Evolutionary conservation across 1,140 invertebrate species (phyloP), one percentile per base, ranked within the genome.

Genomic region (Cyclargus thomasi): DNA sequence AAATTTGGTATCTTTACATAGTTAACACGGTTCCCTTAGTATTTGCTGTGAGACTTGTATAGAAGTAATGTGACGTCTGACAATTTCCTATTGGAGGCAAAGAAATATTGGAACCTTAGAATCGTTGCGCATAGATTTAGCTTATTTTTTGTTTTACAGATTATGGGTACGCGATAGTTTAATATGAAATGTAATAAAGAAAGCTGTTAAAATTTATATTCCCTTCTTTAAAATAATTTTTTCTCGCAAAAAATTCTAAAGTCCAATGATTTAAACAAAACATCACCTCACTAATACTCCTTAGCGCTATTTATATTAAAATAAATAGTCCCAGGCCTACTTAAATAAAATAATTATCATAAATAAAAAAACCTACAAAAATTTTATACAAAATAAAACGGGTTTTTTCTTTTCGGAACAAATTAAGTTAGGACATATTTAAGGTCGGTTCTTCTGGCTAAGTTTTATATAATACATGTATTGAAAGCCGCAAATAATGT

Each of bases 31-130:
- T 76, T 73, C 73, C 70, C 83, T 90, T 91, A 86, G 79, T 91
- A 91, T 91, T 91, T 91, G 90, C 91, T 91, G 90, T 91, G 90
- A 91, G 90, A 91, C 77, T 88, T n/a, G 80, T 79, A 47, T 47
- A 11, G 79, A 74, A 80, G 81, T 77, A 74, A 63, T 75, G 74
- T 82, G 85, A 82, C 81, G 81, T 82, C 79, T 35, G 22, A 22
- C 16, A 35, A 29, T 65, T 16, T 57, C 16, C 47, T 8, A 36
- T 36, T 53, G 35, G 7, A 14, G 18, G 36, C 6, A 18, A 39
- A 17, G 17, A 63, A 63, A 3, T n/a, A 55, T 55, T 55, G 53
- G 1, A 55, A 55, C 53, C 39, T 47, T 47, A 47, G 3, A 47
- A 47, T 47, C 2, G 14, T 47, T 47, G 14, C 11, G 14, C 39